These are phyloP conservation scores for Drosophila rubida DNA, from an alignment of 2,888 invertebrate species.

Conservation along the genomic window DNA sequence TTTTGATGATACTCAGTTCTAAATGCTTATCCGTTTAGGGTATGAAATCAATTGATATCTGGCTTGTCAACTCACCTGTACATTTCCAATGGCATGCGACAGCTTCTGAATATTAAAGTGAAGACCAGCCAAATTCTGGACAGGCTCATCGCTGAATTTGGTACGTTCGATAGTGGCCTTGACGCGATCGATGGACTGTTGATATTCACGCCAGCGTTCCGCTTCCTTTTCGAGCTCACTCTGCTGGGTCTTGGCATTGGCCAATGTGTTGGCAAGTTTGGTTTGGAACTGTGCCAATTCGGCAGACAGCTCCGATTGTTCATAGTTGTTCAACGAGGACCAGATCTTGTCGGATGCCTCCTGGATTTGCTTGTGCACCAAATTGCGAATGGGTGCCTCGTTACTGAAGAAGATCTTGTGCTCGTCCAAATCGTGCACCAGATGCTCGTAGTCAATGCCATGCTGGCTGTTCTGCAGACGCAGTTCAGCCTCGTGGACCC, in stretches of 20 bases:
- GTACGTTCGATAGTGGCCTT: conserved; percentile 90
- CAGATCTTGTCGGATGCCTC: conserved; percentile 94
- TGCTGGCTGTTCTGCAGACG: conserved; percentile 91
- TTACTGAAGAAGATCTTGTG: conserved; percentile 94
- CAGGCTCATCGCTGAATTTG: conserved; percentile 91
- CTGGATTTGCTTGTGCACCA: conserved; percentile 92
- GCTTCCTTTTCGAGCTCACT: conserved; percentile 92
- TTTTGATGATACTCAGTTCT: not conserved
- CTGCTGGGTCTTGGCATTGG: conserved; percentile 92
- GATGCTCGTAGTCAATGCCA: conserved; percentile 95
- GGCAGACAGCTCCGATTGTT: conserved; percentile 93
- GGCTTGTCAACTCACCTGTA: conserved; percentile 88
- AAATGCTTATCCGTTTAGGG: not conserved
- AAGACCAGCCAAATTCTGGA: conserved; percentile 92
- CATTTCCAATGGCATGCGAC: conserved; percentile 89
- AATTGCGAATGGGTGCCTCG: conserved; percentile 91
- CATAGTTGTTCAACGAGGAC: conserved; percentile 92
- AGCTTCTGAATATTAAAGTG: conserved; percentile 93
- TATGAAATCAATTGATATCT: not conserved
- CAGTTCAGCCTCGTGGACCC: conserved; percentile 93
- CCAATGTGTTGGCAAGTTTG: conserved; percentile 91
- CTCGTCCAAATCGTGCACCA: conserved; percentile 92
- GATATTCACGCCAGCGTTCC: conserved; percentile 94
- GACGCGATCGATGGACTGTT: conserved; percentile 91
- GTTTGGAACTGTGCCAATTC: conserved; percentile 93